phyloP scores from a whole-genome alignment of 2,113 vertebrate species.

The Ammodytes dubius region DNA sequence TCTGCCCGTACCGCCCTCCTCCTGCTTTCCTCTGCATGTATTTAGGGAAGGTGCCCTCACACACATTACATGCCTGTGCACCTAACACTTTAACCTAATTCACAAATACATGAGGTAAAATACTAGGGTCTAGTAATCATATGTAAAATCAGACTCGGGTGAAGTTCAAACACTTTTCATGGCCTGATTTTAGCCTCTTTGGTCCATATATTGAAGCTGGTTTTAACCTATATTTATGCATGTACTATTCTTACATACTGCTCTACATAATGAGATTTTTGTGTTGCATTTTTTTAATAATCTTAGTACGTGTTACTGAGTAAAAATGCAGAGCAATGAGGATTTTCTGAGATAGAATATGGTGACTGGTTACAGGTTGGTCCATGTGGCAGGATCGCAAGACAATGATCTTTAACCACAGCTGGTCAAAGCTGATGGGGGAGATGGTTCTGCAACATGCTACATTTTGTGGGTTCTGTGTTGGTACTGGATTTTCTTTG shows the following conservation, averaged over 20 bases:
- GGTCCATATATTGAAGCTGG: background rate
- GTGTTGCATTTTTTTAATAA: background rate
- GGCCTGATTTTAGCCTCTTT: conserved; percentile 10
- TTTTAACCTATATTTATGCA: conserved; percentile 1
- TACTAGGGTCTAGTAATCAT: conserved; percentile 19
- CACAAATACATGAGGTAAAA: conserved; percentile 61
- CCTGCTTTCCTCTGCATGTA: conserved; percentile 51
- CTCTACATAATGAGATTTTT: background rate
- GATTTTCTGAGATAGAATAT: background rate
- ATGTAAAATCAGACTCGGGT: conserved; percentile 32
- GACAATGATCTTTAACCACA: background rate
- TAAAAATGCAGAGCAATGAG: background rate
- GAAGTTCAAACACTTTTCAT: conserved; percentile 19
- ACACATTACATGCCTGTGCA: conserved; percentile 45
- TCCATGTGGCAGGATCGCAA: background rate
- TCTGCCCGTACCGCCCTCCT: conserved; percentile 43
- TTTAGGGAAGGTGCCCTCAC: conserved; percentile 63
- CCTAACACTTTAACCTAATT: conserved; percentile 64
- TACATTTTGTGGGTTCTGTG: background rate
- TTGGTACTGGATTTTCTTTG: conserved; percentile 7
- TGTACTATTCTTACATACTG: background rate
- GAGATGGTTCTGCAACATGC: background rate
- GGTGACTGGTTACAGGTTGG: background rate
- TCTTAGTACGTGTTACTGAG: background rate
- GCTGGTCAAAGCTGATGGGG: background rate